phyloP scores from a whole-genome alignment of 2,113 vertebrate species.

The Phoxinus phoxinus region DNA sequence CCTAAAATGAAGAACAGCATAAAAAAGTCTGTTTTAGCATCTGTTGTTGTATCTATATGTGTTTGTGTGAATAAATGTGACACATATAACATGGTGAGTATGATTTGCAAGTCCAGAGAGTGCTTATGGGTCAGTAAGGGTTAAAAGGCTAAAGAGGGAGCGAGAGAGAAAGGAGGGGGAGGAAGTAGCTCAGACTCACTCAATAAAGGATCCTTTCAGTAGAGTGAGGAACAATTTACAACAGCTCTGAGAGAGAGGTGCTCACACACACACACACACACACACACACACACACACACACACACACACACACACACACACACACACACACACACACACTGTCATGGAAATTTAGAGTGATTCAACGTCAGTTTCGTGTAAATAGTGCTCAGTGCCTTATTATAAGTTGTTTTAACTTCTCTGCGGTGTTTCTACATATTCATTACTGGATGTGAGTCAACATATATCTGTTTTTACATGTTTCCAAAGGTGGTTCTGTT shows the following conservation, averaged over 20 bases:
- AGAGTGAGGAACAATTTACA: conserved; percentile 75
- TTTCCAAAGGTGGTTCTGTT: conserved; percentile 11
- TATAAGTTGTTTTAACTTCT: conserved; percentile 28
- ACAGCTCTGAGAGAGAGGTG: conserved; percentile 58
- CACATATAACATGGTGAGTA: background rate
- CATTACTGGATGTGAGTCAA: conserved; percentile 26
- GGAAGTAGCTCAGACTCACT: conserved; percentile 64
- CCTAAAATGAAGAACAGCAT: background rate
- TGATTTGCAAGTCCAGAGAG: conserved; percentile 5
- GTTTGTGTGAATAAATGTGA: background rate
- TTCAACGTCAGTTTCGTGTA: conserved; percentile 26
- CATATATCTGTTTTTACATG: conserved; percentile 37
- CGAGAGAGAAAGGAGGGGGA: conserved; percentile 18
- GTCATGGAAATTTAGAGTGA: conserved; percentile 31
- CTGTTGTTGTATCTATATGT: background rate
- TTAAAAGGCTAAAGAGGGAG: conserved; percentile 46
- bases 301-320: conserved; percentile 58
- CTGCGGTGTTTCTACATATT: conserved; percentile 30
- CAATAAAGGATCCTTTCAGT: conserved; percentile 77
- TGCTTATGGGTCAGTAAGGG: conserved; percentile 27
- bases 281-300: conserved; percentile 56
- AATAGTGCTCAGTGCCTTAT: conserved; percentile 17
- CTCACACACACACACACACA: conserved; percentile 58
- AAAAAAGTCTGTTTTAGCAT: background rate
- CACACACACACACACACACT: conserved; percentile 54